Evolutionary conservation across 2,113 vertebrate genomes (phyloP).

Genomic region (Dromiciops gliroides): DNA sequence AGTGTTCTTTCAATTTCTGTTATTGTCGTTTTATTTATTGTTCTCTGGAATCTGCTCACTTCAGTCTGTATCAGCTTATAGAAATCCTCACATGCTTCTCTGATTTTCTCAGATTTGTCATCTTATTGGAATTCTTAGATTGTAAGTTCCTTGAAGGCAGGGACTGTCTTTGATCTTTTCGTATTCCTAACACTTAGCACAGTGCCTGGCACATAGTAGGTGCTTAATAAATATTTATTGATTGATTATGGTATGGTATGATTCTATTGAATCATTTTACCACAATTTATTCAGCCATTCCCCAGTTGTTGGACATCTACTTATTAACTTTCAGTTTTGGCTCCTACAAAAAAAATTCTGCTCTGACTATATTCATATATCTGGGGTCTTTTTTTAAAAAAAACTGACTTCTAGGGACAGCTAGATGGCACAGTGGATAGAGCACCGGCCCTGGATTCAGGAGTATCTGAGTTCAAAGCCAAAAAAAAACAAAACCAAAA

Average conservation of each 20-base stretch:
- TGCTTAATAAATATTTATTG: not conserved
- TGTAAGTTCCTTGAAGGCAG: not conserved
- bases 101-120: not conserved
- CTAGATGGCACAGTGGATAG: too few species aligned
- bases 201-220: not conserved
- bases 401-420: too few species aligned
- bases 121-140: not conserved
- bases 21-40: too few species aligned
- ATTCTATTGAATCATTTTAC: not conserved
- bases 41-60: too few species aligned
- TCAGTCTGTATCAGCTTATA: too few species aligned
- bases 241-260: not conserved
- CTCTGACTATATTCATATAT: not conserved
- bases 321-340: not conserved
- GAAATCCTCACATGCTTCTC: not conserved
- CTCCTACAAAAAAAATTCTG: not conserved
- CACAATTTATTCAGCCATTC: not conserved
- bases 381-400: not conserved
- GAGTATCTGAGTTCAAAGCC: too few species aligned
- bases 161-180: not conserved
- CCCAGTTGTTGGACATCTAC: not conserved
- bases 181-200: not conserved
- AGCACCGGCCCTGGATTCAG: too few species aligned
- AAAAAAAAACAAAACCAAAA: too few species aligned
- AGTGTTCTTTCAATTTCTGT: too few species aligned